Evolutionary conservation across 2,888 invertebrate genomes (phyloP).

Genomic region (Oeneis ivallda): DNA sequence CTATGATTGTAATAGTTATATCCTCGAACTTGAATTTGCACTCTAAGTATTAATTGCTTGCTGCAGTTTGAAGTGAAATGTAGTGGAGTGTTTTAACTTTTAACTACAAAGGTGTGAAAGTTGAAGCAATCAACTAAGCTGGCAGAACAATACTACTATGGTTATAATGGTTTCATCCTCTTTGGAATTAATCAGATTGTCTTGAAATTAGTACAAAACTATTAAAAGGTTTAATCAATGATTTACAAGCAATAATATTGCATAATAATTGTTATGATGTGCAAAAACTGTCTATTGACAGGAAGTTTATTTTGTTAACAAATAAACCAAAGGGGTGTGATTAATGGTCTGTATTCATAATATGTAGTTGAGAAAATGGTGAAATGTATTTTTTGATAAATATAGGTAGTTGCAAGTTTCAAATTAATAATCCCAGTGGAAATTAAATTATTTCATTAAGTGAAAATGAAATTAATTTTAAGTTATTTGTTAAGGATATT

Average conservation of each 20-base stretch:
- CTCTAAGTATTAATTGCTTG: conserved; percentile 53
- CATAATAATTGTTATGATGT: conserved; percentile 24
- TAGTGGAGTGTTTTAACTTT: neutral
- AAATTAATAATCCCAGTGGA: too few relatives aligned
- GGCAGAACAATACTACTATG: neutral
- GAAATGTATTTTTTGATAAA: conserved; percentile 35
- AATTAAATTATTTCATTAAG: too few relatives aligned
- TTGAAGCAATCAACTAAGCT: neutral
- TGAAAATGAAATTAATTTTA: too few relatives aligned
- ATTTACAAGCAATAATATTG: conserved; percentile 26
- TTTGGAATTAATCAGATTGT: neutral
- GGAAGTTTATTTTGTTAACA: conserved; percentile 24
- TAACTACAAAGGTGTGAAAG: neutral
- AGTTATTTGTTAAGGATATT: too few relatives aligned
- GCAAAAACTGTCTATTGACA: conserved; percentile 28
- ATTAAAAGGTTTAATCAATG: neutral
- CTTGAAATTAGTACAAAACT: conserved; percentile 4
- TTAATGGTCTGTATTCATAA: neutral
- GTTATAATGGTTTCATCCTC: neutral
- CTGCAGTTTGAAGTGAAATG: conserved; percentile 56
- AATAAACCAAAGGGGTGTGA: neutral
- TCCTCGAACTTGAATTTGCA: too few relatives aligned
- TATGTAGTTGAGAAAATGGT: neutral
- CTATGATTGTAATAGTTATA: too few relatives aligned
- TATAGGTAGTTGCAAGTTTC: conserved; percentile 17